Base-by-base conservation (phyloP, 1,140 invertebrate genomes). In the Aricia agestis region DNA sequence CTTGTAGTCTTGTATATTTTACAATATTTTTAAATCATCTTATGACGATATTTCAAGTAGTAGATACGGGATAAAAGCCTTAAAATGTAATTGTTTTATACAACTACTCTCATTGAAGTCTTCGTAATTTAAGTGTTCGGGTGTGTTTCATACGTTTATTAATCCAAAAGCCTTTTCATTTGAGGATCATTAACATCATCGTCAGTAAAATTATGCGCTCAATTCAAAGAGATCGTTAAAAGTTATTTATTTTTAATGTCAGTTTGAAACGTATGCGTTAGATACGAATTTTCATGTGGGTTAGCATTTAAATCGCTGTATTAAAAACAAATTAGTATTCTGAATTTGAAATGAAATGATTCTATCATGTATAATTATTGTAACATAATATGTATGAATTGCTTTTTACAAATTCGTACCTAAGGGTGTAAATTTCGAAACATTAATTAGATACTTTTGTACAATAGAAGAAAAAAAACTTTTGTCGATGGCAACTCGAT, bases 171-270 rank as follows among this genome's bases (percentile, higher is more conserved):
- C 59, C 59, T 25, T 11, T 19, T 19, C 18, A 19, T 63, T 63
- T 18, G 17, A 63, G 59, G 18, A 63, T 63, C 59, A 63, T 63
- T 63, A 63, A 63, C 59, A 19, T 63, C 59, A 19, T 63, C 59
- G 59, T 63, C 17, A 6, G 59, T 18, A 63, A 19, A 59, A 25
- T 19, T 63, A 63, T 63, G 59, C 18, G 10, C 59, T 59, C n/a
- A 59, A 59, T 59, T 63, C 59, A 63, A 19, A 63, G 59, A 36
- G 19, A 18, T 63, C 19, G 59, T 63, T 63, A 25, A 63, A 19
- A 63, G 59, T 19, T 25, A 63, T 63, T 63, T 63, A 19, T 19
- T 63, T 59, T 63, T 63, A 63, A 63, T 19, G 59, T 63, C 59
- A 19, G 59, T 25, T 59, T 63, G 9, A 63, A 18, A 63, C 59